These are phyloP conservation scores for Myioborus miniatus DNA, from an alignment of 2,797 vertebrate genomes.

Conservation along the genomic window DNA sequence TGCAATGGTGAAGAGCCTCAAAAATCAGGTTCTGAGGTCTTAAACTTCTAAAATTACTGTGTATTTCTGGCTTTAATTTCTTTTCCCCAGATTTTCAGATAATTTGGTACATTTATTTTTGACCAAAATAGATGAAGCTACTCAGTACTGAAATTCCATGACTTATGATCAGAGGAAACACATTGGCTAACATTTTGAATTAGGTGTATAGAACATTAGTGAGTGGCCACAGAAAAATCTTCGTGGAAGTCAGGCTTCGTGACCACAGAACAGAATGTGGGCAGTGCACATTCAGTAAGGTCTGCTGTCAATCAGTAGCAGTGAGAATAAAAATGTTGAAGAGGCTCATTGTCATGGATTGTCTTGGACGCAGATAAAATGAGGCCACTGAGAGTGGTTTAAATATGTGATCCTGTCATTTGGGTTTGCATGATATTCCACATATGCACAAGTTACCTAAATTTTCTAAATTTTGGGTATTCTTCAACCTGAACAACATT, in stretches of 20 bases:
- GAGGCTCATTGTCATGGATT: neutral
- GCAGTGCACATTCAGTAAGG: neutral
- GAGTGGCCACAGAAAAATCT: neutral
- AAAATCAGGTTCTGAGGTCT: neutral
- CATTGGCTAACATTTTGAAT: neutral
- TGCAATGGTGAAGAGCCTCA: neutral
- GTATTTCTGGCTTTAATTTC: neutral
- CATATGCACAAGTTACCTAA: neutral
- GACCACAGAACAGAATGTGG: neutral
- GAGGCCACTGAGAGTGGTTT: neutral
- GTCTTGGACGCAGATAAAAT: neutral
- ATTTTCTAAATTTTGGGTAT: neutral
- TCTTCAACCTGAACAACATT: neutral
- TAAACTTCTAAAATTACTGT: neutral
- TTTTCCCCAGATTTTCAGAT: neutral
- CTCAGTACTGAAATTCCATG: neutral
- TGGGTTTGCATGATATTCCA: neutral
- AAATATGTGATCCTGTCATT: neutral
- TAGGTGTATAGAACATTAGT: rapidly evolving
- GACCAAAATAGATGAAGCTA: neutral
- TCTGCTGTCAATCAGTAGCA: neutral
- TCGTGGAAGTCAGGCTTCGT: neutral
- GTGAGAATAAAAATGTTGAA: neutral
- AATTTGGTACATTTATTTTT: neutral
- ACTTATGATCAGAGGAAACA: neutral